These are phyloP conservation scores for Chloroclystis v-ata DNA, from an alignment of 2,888 invertebrate genomes.

Conservation along the genomic window DNA sequence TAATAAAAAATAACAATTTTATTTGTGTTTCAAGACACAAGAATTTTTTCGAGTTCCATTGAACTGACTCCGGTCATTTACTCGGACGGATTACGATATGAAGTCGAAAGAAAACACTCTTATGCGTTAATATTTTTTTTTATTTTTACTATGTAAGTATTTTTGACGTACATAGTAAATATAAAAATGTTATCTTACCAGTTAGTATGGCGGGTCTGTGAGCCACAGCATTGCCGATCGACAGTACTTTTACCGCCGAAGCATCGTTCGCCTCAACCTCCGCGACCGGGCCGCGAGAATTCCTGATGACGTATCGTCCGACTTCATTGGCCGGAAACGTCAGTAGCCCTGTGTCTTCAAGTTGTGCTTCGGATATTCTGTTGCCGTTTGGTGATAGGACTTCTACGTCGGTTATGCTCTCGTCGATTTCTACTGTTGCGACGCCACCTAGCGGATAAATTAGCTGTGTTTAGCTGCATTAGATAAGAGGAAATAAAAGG, in stretches of 20 bases:
- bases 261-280: conserved; percentile 89
- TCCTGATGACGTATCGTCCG: conserved; percentile 84
- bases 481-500: no score
- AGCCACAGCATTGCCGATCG: conserved; percentile 86
- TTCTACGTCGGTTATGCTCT: conserved; percentile 81
- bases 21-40: no score
- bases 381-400: conserved; percentile 82
- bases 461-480: no score
- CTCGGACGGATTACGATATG: no score
- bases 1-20: no score
- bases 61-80: no score
- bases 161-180: no score
- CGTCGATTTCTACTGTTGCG: conserved; percentile 80
- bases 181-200: conserved; percentile 58
- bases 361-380: conserved; percentile 79
- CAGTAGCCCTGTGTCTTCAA: conserved; percentile 79
- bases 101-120: no score
- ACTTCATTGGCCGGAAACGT: conserved; percentile 88
- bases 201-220: conserved; percentile 89
- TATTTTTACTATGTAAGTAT: no score
- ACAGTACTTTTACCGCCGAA: conserved; percentile 82
- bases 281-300: conserved; percentile 54
- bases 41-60: no score
- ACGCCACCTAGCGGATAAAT: conserved; percentile 51
- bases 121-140: no score